Evolutionary conservation across 1,140 invertebrate genomes (phyloP).

Genomic region (Acromyrmex heyeri): DNA sequence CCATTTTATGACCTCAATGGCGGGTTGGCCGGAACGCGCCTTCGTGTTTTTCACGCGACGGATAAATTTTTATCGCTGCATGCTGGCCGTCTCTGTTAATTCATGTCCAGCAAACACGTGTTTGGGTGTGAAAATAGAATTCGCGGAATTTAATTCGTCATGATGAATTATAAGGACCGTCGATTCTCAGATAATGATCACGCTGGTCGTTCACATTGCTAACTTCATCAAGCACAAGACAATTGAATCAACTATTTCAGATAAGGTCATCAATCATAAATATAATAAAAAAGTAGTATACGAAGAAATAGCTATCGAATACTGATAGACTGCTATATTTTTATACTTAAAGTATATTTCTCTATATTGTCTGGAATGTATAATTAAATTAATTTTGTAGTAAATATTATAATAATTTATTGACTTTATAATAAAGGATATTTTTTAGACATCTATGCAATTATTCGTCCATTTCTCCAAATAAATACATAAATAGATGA

Average conservation of each 20-base stretch:
- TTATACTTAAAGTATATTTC: not conserved
- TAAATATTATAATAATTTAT: not conserved
- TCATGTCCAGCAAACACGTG: conserved; percentile 40
- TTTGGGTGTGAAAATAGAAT: conserved; percentile 65
- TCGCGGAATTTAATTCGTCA: conserved; percentile 64
- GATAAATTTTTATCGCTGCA: conserved; percentile 66
- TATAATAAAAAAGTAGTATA: not conserved
- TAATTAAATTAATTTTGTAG: no score
- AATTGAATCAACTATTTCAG: conserved; percentile 44
- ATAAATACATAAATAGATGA: not conserved
- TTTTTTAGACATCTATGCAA: not conserved
- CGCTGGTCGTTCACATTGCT: not conserved
- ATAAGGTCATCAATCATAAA: not conserved
- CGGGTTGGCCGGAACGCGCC: conserved; percentile 21
- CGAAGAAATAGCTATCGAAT: not conserved
- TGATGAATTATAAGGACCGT: conserved; percentile 45
- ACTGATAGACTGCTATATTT: not conserved
- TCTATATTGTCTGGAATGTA: not conserved
- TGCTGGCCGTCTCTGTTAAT: conserved; percentile 55
- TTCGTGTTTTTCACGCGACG: conserved; percentile 64
- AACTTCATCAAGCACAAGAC: conserved; percentile 32
- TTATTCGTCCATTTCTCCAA: not conserved
- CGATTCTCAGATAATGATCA: conserved; percentile 19
- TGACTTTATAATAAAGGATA: not conserved
- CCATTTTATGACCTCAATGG: conserved; percentile 34